These are phyloP conservation scores for Trissolcus brochymenae DNA, from an alignment of 2,888 invertebrate species.

Conservation along the genomic window DNA sequence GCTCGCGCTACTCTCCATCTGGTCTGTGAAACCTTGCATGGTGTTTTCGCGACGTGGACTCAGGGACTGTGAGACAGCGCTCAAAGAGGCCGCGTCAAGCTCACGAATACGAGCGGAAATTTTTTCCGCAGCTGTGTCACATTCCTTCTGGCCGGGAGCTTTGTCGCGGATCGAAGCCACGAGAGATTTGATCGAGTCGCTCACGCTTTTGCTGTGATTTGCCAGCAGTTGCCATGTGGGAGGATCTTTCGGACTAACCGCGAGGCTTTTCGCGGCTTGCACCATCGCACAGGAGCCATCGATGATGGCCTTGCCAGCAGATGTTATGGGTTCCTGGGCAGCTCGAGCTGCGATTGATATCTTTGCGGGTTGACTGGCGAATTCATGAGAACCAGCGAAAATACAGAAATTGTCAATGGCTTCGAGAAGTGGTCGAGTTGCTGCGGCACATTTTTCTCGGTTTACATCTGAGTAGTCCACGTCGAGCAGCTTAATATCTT, in stretches of 20 bases:
- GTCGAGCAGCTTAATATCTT: constrained; percentile 94
- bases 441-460: constrained; percentile 83
- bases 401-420: constrained; percentile 94
- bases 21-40: constrained; percentile 86
- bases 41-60: constrained; percentile 84
- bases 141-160: constrained; percentile 97
- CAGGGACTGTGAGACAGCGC: constrained; percentile 90
- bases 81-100: constrained; percentile 91
- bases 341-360: constrained; percentile 90
- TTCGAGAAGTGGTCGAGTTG: constrained; percentile 90
- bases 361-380: constrained; percentile 93
- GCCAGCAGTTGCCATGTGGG: constrained; percentile 96
- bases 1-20: constrained; percentile 86
- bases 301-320: constrained; percentile 86
- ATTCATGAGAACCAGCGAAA: constrained; percentile 93
- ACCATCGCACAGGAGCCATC: constrained; percentile 95
- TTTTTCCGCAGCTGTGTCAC: constrained; percentile 88
- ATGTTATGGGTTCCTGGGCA: constrained; percentile 91
- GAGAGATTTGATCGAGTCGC: constrained; percentile 96
- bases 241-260: constrained; percentile 92
- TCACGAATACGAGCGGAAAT: constrained; percentile 86
- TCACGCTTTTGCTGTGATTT: constrained; percentile 94
- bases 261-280: constrained; percentile 91
- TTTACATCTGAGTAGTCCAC: constrained; percentile 88
- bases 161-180: constrained; percentile 96